Evolutionary conservation across 1,140 invertebrate genomes (phyloP), one percentile per base, ranked within the genome.

Genomic region (Cardiocondyla obscurior): DNA sequence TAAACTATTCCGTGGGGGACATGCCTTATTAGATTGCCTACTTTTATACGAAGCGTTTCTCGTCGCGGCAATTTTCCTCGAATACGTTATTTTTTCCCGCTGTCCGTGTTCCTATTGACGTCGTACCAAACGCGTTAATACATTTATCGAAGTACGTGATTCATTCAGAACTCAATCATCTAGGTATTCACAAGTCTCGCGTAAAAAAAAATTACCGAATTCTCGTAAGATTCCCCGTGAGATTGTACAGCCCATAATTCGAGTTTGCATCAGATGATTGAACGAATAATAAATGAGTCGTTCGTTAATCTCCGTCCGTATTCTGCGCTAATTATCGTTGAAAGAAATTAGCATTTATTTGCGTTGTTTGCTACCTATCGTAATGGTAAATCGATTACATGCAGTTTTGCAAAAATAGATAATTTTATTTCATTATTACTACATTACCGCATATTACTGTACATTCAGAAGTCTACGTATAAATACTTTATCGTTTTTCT

Each of bases 1-100:
- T 90, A 88, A 90, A 69, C 84, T 65, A 87, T 89, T 84, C 44
- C 67, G 10, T 42, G 8, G 57, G 39, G 57, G 36, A 44, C 14
- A 6, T 46, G 60, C 6, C 33, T 55, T 76, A 83, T 88, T 88
- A 88, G 55, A 46, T 6, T 8, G 42, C 5, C 16, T 46, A 30
- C 30, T 16, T 2, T n/a, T 19, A 25, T 82, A 33, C 49, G 39
- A 64, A 49, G 28, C 28, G 57, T 30, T 42, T 86, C 62, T 76
- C 69, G 49, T 64, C 53, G 12, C 67, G 19, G 22, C 49, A 39
- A 30, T 36, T 81, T 57, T 7, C 42, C 42, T 22, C 12, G 33
- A 55, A 79, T 67, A 79, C 36, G 53, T 79, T 33, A 69, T 79
- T 12, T 46, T n/a, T 49, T 16, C 33, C 28, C 33, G 16, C 30